Percentiles rank a stretch among this genome's conserved stretches.
These are phyloP conservation scores for Phasia obesa DNA, from an alignment of 2,888 invertebrate genomes.

Conservation along the genomic window DNA sequence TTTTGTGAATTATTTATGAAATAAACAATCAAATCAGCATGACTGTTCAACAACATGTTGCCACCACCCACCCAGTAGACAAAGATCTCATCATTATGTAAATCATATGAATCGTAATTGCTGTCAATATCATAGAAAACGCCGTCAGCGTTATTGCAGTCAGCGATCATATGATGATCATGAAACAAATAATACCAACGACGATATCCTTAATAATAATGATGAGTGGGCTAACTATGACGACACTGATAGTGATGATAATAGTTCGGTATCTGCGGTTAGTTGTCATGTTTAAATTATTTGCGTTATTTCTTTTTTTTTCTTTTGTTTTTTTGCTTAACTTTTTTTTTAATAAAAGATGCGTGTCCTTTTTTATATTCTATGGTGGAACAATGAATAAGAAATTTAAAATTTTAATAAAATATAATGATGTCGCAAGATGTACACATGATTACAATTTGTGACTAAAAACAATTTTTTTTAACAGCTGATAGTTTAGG, in stretches of 20 bases:
- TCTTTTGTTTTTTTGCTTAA: conserved; percentile 62
- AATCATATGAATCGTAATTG: conserved; percentile 55
- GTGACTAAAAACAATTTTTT: too few relatives aligned
- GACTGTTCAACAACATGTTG: conserved; percentile 61
- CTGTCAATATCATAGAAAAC: conserved; percentile 64
- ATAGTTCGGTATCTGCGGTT: conserved; percentile 77
- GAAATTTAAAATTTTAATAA: too few relatives aligned
- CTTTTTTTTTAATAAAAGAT: conserved; percentile 58
- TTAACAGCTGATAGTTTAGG: too few relatives aligned
- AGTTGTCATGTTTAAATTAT: conserved; percentile 72
- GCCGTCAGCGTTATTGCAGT: conserved; percentile 51
- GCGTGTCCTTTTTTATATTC: neutral
- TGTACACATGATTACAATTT: too few relatives aligned
- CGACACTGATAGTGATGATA: conserved; percentile 67
- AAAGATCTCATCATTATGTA: conserved; percentile 53
- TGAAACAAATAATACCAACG: conserved; percentile 49
- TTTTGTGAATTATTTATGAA: conserved; percentile 5
- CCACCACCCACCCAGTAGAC: conserved; percentile 46
- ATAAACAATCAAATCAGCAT: conserved; percentile 48
- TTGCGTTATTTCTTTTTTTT: conserved; percentile 69
- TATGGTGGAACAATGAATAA: conserved; percentile 2
- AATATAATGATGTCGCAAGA: too few relatives aligned
- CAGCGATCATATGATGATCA: conserved; percentile 45
- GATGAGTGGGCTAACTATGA: conserved; percentile 73
- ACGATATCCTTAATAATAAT: conserved; percentile 56